Evolutionary conservation across 2,888 invertebrate species (phyloP), one percentile per base, ranked within the genome.

Genomic region (Drosophila dives): DNA sequence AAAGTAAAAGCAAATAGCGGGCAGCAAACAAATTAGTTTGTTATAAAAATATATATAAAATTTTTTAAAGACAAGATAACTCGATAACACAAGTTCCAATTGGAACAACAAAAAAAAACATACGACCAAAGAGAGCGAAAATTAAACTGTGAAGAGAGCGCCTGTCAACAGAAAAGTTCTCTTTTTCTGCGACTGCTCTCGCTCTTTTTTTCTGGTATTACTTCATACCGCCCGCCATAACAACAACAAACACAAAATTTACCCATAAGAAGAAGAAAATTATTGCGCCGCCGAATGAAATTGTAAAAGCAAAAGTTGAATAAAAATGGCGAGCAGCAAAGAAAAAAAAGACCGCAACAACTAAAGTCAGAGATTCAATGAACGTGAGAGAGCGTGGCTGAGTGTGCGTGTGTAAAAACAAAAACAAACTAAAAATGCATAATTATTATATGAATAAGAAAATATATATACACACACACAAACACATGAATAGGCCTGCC

Each of bases 221-320:
- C 87, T 83, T 83, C 82, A 84, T 81, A 81, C 61, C 42, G 56
- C 66, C 59, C 48, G 59, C 66, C 62, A 59, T 64, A 72, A 68
- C 66, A 74, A 69, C 75, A 74, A 77, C 72, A 66, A 56, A 81
- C 56, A 72, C 65, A 71, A 59, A 63, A 62, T 60, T 38, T 49
- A 48, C 20, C 42, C 51, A 71, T 56, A 66, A 85, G 88, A 85
- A 83, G 85, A 81, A 85, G 88, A 86, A 88, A 85, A 81, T 71
- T 89, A 86, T 89, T 86, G 86, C 86, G 86, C 87, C 89, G 86
- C 83, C 73, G 74, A 86, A 89, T 80, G 71, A 89, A 86, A 83
- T 77, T 81, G 85, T 80, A 77, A 89, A 86, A 80, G 86, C 89
- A 83, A 82, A 88, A 84, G 76, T 63, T 63, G 53, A 79, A 75